Evolutionary conservation across 2,888 invertebrate genomes (phyloP).

Genomic region (Tenthredo amoena): DNA sequence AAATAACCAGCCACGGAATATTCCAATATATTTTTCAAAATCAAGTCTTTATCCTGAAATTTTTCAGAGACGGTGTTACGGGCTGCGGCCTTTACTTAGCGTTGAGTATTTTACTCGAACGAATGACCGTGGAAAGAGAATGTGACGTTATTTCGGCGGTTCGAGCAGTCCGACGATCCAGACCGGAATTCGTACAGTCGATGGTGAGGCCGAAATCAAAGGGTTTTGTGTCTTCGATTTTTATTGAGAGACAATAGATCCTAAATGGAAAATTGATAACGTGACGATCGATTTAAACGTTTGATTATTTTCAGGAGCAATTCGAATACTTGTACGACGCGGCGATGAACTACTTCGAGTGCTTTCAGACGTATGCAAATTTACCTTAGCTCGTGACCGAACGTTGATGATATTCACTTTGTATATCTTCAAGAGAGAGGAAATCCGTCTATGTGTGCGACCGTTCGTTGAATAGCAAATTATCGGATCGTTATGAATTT

Average conservation of each 20-base stretch:
- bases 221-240: constrained; percentile 7
- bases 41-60: background rate
- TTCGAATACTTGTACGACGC: constrained; percentile 75
- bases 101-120: constrained; percentile 77
- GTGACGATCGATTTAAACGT: constrained; percentile 5
- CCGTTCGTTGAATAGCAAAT: background rate
- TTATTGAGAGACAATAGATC: background rate
- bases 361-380: constrained; percentile 75
- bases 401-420: background rate
- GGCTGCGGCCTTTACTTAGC: constrained; percentile 79
- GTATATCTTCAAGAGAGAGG: background rate
- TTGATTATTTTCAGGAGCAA: constrained; percentile 71
- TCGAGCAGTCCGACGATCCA: constrained; percentile 76
- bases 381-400: constrained; percentile 60
- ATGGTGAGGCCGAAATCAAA: constrained; percentile 66
- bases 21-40: background rate
- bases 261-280: background rate
- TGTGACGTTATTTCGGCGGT: constrained; percentile 79
- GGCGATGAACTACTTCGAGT: constrained; percentile 70
- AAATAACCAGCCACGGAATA: background rate
- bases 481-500: background rate
- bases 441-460: background rate
- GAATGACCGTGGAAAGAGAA: constrained; percentile 79
- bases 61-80: constrained; percentile 78
- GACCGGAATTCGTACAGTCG: constrained; percentile 75